phyloP scores from a whole-genome alignment of 2,888 invertebrate species.

The Elegia similella region DNA sequence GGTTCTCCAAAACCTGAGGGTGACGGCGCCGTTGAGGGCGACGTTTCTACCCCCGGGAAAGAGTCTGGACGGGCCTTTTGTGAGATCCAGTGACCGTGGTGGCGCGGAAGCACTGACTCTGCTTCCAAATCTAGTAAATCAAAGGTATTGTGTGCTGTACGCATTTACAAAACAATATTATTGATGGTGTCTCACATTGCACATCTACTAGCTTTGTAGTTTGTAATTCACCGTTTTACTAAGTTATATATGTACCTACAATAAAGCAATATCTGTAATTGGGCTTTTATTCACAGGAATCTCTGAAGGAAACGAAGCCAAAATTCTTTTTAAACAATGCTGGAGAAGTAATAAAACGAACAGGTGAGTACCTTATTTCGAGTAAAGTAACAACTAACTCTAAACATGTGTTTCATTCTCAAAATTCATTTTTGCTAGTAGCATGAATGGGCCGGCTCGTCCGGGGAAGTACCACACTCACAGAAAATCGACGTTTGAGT shows the following conservation, averaged over 20 bases:
- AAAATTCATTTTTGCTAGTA: too few species aligned
- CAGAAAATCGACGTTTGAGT: too few species aligned
- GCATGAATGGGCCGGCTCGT: too few species aligned
- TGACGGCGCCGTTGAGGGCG: slow-evolving; percentile 52
- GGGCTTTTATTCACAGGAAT: slow-evolving; percentile 53
- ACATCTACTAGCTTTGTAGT: too few species aligned
- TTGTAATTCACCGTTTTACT: too few species aligned
- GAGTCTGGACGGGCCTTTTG: slow-evolving; percentile 79
- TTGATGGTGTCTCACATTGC: neutral
- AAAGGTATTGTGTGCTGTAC: slow-evolving; percentile 48
- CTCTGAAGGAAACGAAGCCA: slow-evolving; percentile 69
- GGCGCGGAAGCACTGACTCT: slow-evolving; percentile 79
- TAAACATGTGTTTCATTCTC: too few species aligned
- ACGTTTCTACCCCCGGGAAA: slow-evolving; percentile 67
- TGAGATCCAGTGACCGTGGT: slow-evolving; percentile 83
- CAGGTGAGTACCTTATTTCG: slow-evolving; percentile 45
- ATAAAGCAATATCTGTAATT: neutral
- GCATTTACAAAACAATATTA: neutral
- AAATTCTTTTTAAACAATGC: slow-evolving; percentile 78
- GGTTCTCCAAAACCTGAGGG: slow-evolving; percentile 66
- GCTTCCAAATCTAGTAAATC: slow-evolving; percentile 79
- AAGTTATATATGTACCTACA: neutral
- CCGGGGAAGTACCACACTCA: too few species aligned
- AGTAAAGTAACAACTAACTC: neutral
- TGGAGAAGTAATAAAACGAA: slow-evolving; percentile 75